Conservation (phyloP, 2,113 vertebrate species). For the sheep (Ovis aries) region DNA sequence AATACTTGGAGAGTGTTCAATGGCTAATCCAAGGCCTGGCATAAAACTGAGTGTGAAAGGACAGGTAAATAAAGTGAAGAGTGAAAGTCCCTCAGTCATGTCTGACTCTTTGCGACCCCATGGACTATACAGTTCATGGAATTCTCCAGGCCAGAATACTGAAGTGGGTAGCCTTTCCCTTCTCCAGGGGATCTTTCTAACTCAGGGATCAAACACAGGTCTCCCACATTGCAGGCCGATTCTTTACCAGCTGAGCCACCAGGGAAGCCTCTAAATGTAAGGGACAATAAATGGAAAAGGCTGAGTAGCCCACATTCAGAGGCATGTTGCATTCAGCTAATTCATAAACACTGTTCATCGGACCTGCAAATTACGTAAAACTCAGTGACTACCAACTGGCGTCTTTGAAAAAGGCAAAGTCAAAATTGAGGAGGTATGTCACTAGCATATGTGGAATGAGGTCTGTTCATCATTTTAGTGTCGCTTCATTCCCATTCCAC, state of each 20-base stretch:
- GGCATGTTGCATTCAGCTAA: neutral
- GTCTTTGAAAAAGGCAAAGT: neutral
- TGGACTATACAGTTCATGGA: neutral
- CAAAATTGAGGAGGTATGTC: neutral
- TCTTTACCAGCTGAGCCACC: neutral
- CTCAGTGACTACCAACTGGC: neutral
- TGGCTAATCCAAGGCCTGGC: neutral
- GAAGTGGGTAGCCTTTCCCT: neutral
- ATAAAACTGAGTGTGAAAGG: neutral
- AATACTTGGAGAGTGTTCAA: neutral
- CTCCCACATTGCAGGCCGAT: neutral
- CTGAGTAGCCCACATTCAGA: neutral
- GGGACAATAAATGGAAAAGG: neutral
- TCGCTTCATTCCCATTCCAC: neutral
- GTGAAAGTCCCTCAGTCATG: neutral
- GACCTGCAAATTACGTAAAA: neutral
- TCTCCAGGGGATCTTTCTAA: neutral
- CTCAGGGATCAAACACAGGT: neutral
- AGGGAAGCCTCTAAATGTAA: neutral
- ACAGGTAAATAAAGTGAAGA: neutral
- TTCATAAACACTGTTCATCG: neutral
- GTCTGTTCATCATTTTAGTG: neutral
- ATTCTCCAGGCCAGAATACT: neutral
- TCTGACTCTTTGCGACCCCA: neutral
- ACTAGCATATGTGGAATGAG: neutral